Evolutionary conservation across 2,888 invertebrate species (phyloP), one percentile per base, ranked within the genome.

Genomic region (Fabriciana adippe): DNA sequence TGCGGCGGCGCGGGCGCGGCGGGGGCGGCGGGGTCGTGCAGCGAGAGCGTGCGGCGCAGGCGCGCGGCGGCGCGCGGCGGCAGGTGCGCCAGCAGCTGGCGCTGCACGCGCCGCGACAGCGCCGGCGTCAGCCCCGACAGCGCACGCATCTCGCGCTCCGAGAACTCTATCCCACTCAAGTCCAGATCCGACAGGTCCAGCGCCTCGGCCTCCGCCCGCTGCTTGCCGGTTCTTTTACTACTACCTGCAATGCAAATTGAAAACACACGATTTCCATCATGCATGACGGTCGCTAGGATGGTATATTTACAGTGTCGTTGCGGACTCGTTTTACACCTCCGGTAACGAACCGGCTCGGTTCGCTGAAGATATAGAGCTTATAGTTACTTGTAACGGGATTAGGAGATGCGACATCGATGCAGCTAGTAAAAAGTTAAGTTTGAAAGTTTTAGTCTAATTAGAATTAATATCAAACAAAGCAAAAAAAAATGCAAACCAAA

Each of bases 51-150:
- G 77, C 95, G 93, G 68, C 95, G 95, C 74, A 96, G 84, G 77
- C 94, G 92, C 77, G 94, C 93, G 45, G 95, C 95, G 88, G 96
- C 95, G 70, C 94, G 94, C 76, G 95, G 95, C 73, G 95, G 95
- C 80, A 96, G 84, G 82, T 95, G 95, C 74, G 95, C 94, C 68
- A 96, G 89, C 76, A 96, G 89, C 85, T 95, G 95, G 70, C 94
- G 94, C 90, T 95, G 95, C 81, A 95, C 94, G 54, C 95, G 94
- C 77, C 95, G 94, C 73, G 95, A 95, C 76, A 96, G 90, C 74
- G 94, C 95, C 47, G 96, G 96, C 75, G 96, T 95, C 74, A 96
- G 93, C 62, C 79, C 78, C 68, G 78, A 78, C 72, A 78, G 72
- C 72, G 78, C 94, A 81, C 94, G 94, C 79, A 95, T 90, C 91